phyloP scores from a whole-genome alignment of 2,113 vertebrate species.

The Heptranchias perlo region DNA sequence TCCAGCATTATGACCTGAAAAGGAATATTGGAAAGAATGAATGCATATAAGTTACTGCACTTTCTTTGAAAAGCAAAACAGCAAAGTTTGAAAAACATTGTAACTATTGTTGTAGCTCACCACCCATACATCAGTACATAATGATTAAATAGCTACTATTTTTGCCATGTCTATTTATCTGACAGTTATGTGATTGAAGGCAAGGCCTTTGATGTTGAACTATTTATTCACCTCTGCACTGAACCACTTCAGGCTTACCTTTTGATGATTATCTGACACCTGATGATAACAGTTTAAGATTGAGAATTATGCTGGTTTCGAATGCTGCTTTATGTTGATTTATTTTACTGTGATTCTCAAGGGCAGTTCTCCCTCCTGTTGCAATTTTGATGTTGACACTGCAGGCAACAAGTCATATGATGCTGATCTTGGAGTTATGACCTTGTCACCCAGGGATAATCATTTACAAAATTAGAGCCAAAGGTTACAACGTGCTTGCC shows the following conservation, averaged over 20 bases:
- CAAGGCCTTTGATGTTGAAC: background rate
- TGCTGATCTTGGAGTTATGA: too few species aligned
- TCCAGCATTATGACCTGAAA: background rate
- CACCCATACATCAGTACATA: background rate
- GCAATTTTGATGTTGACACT: background rate
- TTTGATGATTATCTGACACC: background rate
- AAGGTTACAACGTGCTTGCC: background rate
- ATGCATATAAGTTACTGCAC: background rate
- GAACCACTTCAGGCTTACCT: background rate
- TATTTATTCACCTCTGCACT: background rate
- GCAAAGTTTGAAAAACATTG: background rate
- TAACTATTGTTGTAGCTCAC: background rate
- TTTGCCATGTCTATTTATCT: background rate
- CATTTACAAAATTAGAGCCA: background rate
- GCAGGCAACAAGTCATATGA: background rate
- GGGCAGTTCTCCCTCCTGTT: background rate
- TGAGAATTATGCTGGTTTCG: background rate
- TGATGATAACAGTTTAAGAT: background rate
- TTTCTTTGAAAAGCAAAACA: background rate
- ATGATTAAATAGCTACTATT: background rate
- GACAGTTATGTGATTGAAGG: conserved; percentile 8
- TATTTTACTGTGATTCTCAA: background rate
- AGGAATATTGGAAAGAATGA: background rate
- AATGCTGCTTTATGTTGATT: background rate
- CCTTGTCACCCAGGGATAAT: background rate